A percentile compares a stretch with the other conserved stretches of the same genome.
These are phyloP conservation scores for Latrodectus geometricus DNA, from an alignment of 1,140 invertebrate genomes.

Conservation along the genomic window DNA sequence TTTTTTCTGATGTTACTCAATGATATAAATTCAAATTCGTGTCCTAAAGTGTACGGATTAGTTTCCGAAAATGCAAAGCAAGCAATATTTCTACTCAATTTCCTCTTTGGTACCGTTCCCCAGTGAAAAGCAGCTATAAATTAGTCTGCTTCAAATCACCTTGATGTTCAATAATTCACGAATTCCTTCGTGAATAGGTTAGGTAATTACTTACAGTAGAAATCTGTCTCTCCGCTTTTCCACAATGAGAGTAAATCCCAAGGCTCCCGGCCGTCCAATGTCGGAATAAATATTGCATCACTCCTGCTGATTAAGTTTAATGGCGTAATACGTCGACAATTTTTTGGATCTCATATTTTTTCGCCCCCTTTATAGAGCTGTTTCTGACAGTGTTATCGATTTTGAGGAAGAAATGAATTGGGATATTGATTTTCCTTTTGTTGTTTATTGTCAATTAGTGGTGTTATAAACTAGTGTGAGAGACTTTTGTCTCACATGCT, in stretches of 20 bases:
- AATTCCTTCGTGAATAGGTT: slow-evolving; percentile 1
- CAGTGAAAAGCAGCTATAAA: slow-evolving; percentile 34
- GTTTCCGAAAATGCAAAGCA: background rate
- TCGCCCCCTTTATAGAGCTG: background rate
- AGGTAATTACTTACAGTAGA: slow-evolving; percentile 47
- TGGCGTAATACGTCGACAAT: slow-evolving; percentile 23
- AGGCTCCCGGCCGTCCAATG: background rate
- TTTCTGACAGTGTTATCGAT: background rate
- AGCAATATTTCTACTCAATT: background rate
- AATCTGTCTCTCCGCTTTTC: slow-evolving; percentile 27
- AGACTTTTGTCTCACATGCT: slow-evolving; percentile 7
- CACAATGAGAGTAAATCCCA: slow-evolving; percentile 25
- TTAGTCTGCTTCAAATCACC: slow-evolving; percentile 50
- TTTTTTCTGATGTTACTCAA: too few relatives aligned
- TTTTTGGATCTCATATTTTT: slow-evolving; percentile 3
- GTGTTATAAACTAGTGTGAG: slow-evolving; percentile 25
- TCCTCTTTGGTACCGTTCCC: slow-evolving; percentile 6
- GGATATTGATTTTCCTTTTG: background rate
- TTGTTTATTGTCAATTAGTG: slow-evolving; percentile 53
- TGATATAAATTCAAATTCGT: too few relatives aligned
- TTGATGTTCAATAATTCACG: slow-evolving; percentile 52
- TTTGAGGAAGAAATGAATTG: background rate
- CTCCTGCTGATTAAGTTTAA: slow-evolving; percentile 51
- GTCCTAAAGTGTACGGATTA: too few relatives aligned
- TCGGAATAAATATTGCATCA: slow-evolving; percentile 53